Percentiles rank a stretch among this genome's conserved stretches.
Evolutionary conservation across 2,888 invertebrate species (phyloP).

Genomic region (Nasonia oneida): DNA sequence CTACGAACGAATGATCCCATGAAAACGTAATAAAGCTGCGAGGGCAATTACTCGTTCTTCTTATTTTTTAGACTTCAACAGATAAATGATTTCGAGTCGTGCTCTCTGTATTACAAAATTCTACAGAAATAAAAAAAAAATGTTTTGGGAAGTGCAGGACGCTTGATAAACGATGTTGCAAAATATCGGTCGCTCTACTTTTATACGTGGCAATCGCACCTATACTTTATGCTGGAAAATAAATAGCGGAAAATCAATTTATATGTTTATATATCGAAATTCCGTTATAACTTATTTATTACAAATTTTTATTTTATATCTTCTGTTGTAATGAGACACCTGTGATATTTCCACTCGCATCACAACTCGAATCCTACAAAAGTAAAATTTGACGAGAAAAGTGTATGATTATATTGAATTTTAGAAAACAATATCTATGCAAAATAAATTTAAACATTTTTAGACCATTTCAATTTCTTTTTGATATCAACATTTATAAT

Average conservation of each 20-base stretch:
- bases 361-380: too few relatives aligned
- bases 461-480: too few relatives aligned
- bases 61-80: conserved; percentile 28
- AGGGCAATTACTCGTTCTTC: conserved; percentile 50
- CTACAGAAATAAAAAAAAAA: conserved; percentile 12
- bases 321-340: background rate
- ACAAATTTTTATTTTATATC: background rate
- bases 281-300: background rate
- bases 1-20: conserved; percentile 51
- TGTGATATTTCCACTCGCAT: too few relatives aligned
- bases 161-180: conserved; percentile 44
- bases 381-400: too few relatives aligned
- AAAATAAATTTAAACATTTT: too few relatives aligned
- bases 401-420: too few relatives aligned
- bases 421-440: too few relatives aligned
- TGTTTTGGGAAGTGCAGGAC: conserved; percentile 28
- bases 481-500: too few relatives aligned
- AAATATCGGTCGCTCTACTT: conserved; percentile 5
- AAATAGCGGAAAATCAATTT: conserved; percentile 38
- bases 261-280: conserved; percentile 10
- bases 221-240: conserved; percentile 21
- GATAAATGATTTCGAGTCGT: conserved; percentile 39
- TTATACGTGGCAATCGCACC: background rate
- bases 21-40: conserved; percentile 52
- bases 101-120: conserved; percentile 34